Base-by-base conservation (phyloP, 2,113 vertebrate species). In the Scomber scombrus region DNA sequence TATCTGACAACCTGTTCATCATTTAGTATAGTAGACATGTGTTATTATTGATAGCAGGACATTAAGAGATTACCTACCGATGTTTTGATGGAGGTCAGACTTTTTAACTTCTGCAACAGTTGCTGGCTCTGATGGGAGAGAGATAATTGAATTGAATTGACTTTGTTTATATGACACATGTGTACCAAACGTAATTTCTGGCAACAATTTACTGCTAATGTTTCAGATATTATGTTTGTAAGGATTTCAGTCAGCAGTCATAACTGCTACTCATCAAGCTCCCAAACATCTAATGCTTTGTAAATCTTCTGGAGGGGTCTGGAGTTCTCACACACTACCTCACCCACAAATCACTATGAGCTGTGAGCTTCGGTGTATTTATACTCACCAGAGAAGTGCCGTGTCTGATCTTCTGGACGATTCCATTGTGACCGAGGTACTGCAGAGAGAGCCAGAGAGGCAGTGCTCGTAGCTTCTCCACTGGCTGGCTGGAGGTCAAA, bases 381-480 rank as follows among this genome's bases (percentile, higher is more conserved):
- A 40, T 40, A 11, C 51, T 96, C 88, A 99, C 98, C 86, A 99
- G 93, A 10, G 94, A 90, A 0, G 95, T 94, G 40, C 97, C 96
- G 0, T 97, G 96, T 77, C 93, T 96, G 87, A 99, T 98, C 88
- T 95, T 96, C 79, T 97, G 93, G 64, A 98, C 95, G 52, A 98
- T 97, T 19, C 97, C 97, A 64, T 96, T 95, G 0, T 98, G 97
- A 23, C 98, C 98, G 14, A 99, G 94, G 88, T 97, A 95, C 89
- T 99, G 98, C 87, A 99, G 85, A 51, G 97, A 99, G 12, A 99
- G 95, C 98, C 98, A 99, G 47, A 99, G 94, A 0, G 98, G 97
- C 75, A 99, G 92, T 1, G 97, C 97, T 40, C 96, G 96, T 11
- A 99, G 96, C 90, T 97, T 98, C 80, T 97, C 97, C 13, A 96